Evolutionary conservation across 2,797 vertebrate species (phyloP), one percentile per base, ranked within the genome.

Genomic region (Artibeus jamaicensis): DNA sequence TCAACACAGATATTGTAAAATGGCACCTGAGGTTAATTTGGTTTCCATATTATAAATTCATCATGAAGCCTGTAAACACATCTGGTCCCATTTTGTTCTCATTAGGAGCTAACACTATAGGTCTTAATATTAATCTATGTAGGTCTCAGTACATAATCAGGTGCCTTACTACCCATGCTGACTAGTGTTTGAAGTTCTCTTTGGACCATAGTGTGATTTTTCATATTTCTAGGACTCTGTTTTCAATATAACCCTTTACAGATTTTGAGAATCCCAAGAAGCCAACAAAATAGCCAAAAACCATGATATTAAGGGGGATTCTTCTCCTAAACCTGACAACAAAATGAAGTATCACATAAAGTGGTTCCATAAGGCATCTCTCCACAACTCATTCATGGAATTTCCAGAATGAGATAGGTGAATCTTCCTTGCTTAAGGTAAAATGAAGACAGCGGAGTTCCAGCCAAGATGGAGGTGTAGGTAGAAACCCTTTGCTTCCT

Each of bases 371-470:
- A 71, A 89, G 70, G 8, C 42, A 96, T 76, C 21, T 89, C 89
- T 70, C 22, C 7, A 71, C 89, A 94, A 55, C 71, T 24, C 21
- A 39, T 18, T 0, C 1, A 29, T 91, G 48, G 92, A 50, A 48
- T 57, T 79, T 88, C 32, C 11, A 91, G 55, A 97, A 89, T 73
- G 82, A 95, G 9, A 37, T 21, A 78, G 9, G 26, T 81, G 22
- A 93, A 59, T 65, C 83, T 55, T 93, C 65, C 14, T 86, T 95
- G 50, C n/a, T 74, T 91, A 95, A 89, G 57, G 9, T 77, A 92
- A 97, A 86, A 0, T 74, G 93, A 90, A 73, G 57, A 68, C 7
- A 73, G 42, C 19, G 79, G 39, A 21, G 53, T 55, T 55, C 53
- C 53, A 3, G 53, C 53, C 53, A 55, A 55, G 9, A 55, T 55